Evolutionary conservation across 2,113 vertebrate species (phyloP).

Genomic region (Indicator maculatus): DNA sequence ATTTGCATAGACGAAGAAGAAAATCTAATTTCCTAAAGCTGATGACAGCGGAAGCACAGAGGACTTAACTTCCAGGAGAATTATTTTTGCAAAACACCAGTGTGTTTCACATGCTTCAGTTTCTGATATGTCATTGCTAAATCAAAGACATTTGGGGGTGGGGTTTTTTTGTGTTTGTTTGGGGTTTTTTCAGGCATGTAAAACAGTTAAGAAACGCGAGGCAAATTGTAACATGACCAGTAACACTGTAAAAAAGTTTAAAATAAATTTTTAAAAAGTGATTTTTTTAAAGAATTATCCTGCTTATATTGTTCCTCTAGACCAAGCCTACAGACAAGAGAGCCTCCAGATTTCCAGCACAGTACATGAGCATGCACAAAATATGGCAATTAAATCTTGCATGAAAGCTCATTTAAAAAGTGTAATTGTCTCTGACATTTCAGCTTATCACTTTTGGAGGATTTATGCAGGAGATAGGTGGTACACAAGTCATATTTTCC

Average conservation of each 20-base stretch:
- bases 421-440: neutral
- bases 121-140: conserved; percentile 66
- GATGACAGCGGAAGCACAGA: neutral
- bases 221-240: neutral
- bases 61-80: conserved; percentile 57
- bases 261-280: too few relatives aligned
- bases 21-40: conserved; percentile 33
- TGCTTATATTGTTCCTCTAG: neutral
- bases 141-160: conserved; percentile 43
- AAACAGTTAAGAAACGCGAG: conserved; percentile 7
- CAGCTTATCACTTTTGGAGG: neutral
- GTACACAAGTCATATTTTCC: neutral
- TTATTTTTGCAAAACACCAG: conserved; percentile 70
- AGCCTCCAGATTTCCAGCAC: neutral
- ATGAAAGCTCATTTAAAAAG: neutral
- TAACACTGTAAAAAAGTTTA: neutral
- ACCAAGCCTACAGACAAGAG: neutral
- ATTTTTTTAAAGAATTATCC: neutral
- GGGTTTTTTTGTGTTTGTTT: too few relatives aligned
- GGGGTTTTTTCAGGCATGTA: neutral
- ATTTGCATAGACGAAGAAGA: conserved; percentile 41
- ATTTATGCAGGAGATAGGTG: neutral
- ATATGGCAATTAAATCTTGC: neutral
- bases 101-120: conserved; percentile 61
- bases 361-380: neutral